Percentiles rank a stretch among this genome's conserved stretches.
Evolutionary conservation across 92 coral and sea anemone genomes (phyloP).

Genomic region (Phymanthus crucifer): DNA sequence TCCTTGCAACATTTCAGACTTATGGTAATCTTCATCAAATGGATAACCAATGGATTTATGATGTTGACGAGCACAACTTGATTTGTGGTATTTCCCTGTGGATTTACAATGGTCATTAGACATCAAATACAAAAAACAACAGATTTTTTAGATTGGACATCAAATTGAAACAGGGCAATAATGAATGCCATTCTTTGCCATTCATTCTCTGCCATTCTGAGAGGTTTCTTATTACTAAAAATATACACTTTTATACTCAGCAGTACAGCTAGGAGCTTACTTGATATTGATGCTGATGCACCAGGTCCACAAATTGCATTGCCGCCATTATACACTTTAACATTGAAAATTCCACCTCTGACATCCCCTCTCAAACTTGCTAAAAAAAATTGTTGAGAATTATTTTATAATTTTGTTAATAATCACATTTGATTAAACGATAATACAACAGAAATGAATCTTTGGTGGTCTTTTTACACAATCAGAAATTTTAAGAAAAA

Average conservation of each 20-base stretch:
- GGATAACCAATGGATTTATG: slow-evolving; percentile 1
- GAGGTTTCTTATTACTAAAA: too few species aligned
- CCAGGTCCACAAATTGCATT: slow-evolving; percentile 11
- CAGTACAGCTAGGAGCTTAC: background rate
- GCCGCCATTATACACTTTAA: background rate
- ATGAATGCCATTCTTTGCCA: too few species aligned
- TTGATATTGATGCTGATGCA: background rate
- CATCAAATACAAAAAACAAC: too few species aligned
- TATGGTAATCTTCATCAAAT: background rate
- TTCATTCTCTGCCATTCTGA: too few species aligned
- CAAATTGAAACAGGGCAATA: too few species aligned
- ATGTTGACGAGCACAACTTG: background rate
- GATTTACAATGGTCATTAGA: background rate
- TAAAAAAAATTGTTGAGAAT: background rate
- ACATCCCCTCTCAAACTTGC: background rate
- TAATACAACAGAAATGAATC: too few species aligned
- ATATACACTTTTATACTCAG: too few species aligned
- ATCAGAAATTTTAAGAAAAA: too few species aligned
- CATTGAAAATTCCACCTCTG: background rate
- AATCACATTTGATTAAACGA: too few species aligned
- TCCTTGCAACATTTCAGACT: background rate
- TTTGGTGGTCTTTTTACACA: too few species aligned
- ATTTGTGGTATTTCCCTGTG: background rate
- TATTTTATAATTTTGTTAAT: too few species aligned
- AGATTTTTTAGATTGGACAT: too few species aligned